A percentile compares a stretch with the other conserved stretches of the same genome.
Conservation (phyloP, 1,140 invertebrate genomes). For the Paracyclopina nana region DNA sequence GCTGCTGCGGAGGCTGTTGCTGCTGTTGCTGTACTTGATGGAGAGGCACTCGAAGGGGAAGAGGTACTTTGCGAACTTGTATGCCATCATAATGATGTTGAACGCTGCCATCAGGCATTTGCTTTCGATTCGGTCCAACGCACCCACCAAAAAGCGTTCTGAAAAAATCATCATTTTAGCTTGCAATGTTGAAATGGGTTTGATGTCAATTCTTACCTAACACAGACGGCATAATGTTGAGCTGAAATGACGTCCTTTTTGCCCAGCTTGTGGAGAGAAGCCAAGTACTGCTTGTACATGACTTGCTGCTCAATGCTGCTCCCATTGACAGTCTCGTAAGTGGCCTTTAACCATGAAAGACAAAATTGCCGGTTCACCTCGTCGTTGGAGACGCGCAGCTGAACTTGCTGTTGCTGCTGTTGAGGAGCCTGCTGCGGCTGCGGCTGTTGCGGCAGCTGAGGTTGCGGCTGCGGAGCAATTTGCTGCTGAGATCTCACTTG, state of each 20-base stretch:
- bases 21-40: not conserved
- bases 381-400: conserved; percentile 9
- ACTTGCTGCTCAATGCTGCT: conserved; percentile 12
- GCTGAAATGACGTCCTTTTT: conserved; percentile 14
- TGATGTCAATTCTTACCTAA: not conserved
- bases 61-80: conserved; percentile 9
- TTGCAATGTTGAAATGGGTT: not conserved
- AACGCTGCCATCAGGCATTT: not conserved
- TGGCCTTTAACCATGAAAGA: conserved; percentile 14
- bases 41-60: conserved; percentile 2
- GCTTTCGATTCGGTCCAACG: conserved; percentile 4
- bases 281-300: conserved; percentile 17
- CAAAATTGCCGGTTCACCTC: conserved; percentile 10
- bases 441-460: not conserved
- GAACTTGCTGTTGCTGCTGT: conserved; percentile 4
- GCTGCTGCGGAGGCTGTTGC: not conserved
- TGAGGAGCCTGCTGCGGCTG: not conserved
- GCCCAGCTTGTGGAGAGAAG: conserved; percentile 15
- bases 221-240: conserved; percentile 13
- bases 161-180: not conserved
- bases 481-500: not conserved
- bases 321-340: conserved; percentile 8
- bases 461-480: not conserved
- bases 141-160: conserved; percentile 14
- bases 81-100: conserved; percentile 8